Base-by-base conservation (phyloP, 2,113 vertebrate species). In the Stegostoma tigrinum region DNA sequence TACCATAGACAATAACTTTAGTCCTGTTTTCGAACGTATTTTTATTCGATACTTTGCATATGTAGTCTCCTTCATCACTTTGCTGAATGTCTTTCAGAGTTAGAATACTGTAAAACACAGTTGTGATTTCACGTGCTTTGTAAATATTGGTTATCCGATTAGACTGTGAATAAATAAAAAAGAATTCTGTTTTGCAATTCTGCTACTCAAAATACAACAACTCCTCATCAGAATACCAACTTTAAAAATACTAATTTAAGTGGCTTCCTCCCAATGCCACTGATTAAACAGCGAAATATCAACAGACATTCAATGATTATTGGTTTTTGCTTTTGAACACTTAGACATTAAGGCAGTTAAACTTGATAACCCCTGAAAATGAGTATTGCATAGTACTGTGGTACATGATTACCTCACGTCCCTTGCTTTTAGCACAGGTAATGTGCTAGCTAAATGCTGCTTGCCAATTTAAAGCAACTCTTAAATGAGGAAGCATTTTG, bases 1-100 rank as follows among this genome's bases (percentile, higher is more conserved):
- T 96, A 99, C 99, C 98, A 0, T 96, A 97, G 64, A 99, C 97
- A 0, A 68, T 96, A 4, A 98, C 97, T 0, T 96, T 98, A 94
- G 97, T 97, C 0, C 96, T 95, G 17, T 23, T 91, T 7, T 96
- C 80, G 95, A 96, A 96, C 24, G 24, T 12, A 0, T 66, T 96
- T 0, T 96, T 61, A 0, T 97, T 94, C 83, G 94, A 85, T 0
- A 97, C 98, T 75, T 30, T 97, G 97, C 99, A 99, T 10, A 5
- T 78, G 48, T 99, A 99, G 0, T 21, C 1, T 7, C 99, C 99
- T 66, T 96, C 97, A 0, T 99, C 97, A 17, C 97, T 97, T 96
- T 96, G 95, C 89, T 98, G 98, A 64, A 98, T 96, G n/a, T 98
- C 98, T 34, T 96, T 96, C 95, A 99, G 96, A 10, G 89, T 95